Conservation (phyloP, 2,888 invertebrate genomes). For the Macaria notata region DNA sequence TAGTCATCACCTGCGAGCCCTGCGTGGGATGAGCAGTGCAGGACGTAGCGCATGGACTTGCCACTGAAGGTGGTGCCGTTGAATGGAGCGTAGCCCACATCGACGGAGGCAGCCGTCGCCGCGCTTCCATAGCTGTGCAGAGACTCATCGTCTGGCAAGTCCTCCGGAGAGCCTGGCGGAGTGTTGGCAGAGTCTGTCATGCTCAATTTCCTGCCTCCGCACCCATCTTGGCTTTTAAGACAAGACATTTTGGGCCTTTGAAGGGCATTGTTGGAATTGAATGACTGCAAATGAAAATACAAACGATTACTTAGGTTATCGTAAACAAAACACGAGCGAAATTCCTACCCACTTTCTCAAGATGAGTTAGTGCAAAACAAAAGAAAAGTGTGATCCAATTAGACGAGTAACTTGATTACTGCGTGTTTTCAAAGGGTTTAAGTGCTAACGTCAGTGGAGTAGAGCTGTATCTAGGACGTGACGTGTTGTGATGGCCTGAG, state of each 20-base stretch:
- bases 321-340: slow-evolving; percentile 2
- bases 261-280: slow-evolving; percentile 62
- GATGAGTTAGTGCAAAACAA: slow-evolving; percentile 8
- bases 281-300: slow-evolving; percentile 63
- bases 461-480: slow-evolving; percentile 14
- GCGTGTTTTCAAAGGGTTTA: not conserved
- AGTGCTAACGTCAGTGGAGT: slow-evolving; percentile 1
- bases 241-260: slow-evolving; percentile 67
- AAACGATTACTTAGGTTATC: not conserved
- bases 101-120: slow-evolving; percentile 90
- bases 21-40: slow-evolving; percentile 92
- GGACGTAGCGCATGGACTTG: slow-evolving; percentile 89
- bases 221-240: slow-evolving; percentile 62
- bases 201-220: slow-evolving; percentile 61
- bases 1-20: slow-evolving; percentile 91
- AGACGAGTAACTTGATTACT: slow-evolving; percentile 10
- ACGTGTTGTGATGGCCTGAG: slow-evolving; percentile 33
- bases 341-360: slow-evolving; percentile 4
- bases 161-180: slow-evolving; percentile 84
- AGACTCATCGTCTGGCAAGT: slow-evolving; percentile 89
- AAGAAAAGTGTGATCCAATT: slow-evolving; percentile 16
- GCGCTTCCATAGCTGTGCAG: slow-evolving; percentile 90
- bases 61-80: slow-evolving; percentile 88
- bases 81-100: slow-evolving; percentile 91
- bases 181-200: slow-evolving; percentile 80